Evolutionary conservation across 2,888 invertebrate genomes (phyloP).

Genomic region (Schrankia costaestrigalis): DNA sequence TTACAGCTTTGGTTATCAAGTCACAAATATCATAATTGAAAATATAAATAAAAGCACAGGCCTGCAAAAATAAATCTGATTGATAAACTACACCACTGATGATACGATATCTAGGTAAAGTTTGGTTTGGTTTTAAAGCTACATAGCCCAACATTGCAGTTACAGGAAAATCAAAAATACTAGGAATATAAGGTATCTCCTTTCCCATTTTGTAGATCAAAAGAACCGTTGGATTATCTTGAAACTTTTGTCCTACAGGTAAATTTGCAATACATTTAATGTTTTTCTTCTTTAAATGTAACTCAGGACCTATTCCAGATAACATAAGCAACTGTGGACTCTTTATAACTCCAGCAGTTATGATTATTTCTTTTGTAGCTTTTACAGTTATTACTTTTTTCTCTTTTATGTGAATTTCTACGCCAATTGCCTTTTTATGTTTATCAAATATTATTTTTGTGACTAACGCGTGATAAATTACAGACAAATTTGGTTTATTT

Average conservation of each 20-base stretch:
- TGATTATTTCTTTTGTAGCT: conserved; percentile 65
- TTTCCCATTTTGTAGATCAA: conserved; percentile 31
- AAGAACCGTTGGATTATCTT: conserved; percentile 56
- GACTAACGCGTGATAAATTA: conserved; percentile 65
- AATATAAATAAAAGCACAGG: conserved; percentile 11
- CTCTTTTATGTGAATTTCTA: conserved; percentile 45
- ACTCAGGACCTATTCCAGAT: conserved; percentile 67
- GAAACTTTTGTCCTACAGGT: conserved; percentile 66
- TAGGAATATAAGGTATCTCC: not conserved
- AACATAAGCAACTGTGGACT: conserved; percentile 69
- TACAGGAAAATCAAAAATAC: conserved; percentile 8
- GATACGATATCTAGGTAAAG: conserved; percentile 12
- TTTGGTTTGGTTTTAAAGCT: conserved; percentile 11
- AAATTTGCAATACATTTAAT: conserved; percentile 55
- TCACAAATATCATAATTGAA: conserved; percentile 7
- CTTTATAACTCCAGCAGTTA: conserved; percentile 65
- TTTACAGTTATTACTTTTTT: conserved; percentile 34
- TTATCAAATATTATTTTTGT: conserved; percentile 69
- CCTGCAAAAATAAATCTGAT: conserved; percentile 4
- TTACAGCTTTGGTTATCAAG: conserved; percentile 6
- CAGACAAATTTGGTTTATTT: conserved; percentile 43
- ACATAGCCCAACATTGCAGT: conserved; percentile 11
- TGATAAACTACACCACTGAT: conserved; percentile 7
- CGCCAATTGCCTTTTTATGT: conserved; percentile 57
- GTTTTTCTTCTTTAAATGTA: conserved; percentile 44